phyloP scores from a whole-genome alignment of 2,113 vertebrate genomes.

The Pionites leucogaster region DNA sequence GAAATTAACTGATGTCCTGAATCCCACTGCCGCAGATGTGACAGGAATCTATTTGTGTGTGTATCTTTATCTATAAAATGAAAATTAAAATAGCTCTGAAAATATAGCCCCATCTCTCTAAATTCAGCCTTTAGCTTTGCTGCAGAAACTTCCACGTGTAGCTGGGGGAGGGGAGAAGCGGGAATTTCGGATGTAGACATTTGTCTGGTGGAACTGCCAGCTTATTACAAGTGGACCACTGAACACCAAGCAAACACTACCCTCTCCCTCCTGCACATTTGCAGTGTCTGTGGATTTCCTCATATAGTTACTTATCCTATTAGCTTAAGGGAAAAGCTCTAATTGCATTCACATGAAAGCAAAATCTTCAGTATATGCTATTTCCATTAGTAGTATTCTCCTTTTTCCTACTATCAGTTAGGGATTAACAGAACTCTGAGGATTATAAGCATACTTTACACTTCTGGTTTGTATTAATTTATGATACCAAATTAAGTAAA shows the following conservation, averaged over 20 bases:
- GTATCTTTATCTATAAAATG: neutral
- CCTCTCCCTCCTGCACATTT: constrained; percentile 1
- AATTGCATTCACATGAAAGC: constrained; percentile 13
- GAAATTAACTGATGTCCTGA: neutral
- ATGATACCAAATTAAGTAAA: neutral
- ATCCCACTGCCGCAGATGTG: neutral
- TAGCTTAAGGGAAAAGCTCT: constrained; percentile 24
- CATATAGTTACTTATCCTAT: constrained; percentile 16
- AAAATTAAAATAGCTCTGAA: neutral
- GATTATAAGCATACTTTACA: neutral
- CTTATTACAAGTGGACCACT: constrained; percentile 13
- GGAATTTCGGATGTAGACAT: neutral
- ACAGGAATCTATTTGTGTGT: neutral
- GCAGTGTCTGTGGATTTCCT: constrained; percentile 14
- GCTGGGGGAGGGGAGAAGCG: neutral
- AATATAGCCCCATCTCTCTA: neutral
- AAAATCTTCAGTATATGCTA: neutral
- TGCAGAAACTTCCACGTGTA: neutral
- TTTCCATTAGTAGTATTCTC: neutral
- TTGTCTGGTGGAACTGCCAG: constrained; percentile 12
- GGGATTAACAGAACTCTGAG: neutral
- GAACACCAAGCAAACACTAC: constrained; percentile 37
- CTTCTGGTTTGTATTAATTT: neutral
- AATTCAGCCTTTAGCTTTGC: neutral
- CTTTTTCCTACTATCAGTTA: neutral